These are phyloP conservation scores for Neoitamus cyanurus DNA, from an alignment of 2,888 invertebrate genomes.

Conservation along the genomic window DNA sequence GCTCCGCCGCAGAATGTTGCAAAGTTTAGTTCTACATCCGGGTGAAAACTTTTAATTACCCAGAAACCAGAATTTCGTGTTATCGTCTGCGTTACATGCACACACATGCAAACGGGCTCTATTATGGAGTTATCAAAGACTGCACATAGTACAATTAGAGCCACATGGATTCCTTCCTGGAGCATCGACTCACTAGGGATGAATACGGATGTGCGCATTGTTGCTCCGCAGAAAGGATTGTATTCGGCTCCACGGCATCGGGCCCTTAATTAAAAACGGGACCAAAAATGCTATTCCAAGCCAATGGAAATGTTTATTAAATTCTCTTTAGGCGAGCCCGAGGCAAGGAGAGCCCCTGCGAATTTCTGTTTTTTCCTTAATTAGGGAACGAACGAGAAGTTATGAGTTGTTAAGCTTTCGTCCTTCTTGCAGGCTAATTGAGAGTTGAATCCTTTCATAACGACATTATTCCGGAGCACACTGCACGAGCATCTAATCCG, in stretches of 20 bases:
- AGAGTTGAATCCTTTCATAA: background rate
- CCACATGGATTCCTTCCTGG: slow-evolving; percentile 20
- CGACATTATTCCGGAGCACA: background rate
- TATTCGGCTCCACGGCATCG: background rate
- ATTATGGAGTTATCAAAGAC: slow-evolving; percentile 18
- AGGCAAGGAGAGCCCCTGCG: background rate
- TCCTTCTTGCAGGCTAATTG: slow-evolving; percentile 1
- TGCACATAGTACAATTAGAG: slow-evolving; percentile 4
- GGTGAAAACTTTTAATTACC: slow-evolving; percentile 24
- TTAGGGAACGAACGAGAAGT: slow-evolving; percentile 20
- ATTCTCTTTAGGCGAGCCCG: background rate
- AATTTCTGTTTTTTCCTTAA: background rate
- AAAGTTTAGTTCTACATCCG: slow-evolving; percentile 15
- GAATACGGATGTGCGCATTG: background rate
- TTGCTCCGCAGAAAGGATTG: background rate
- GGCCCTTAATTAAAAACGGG: slow-evolving; percentile 15
- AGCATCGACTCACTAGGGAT: background rate
- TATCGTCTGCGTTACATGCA: background rate
- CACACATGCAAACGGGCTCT: background rate
- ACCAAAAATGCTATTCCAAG: slow-evolving; percentile 17
- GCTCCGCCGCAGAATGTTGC: background rate
- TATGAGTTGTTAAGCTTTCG: slow-evolving; percentile 1
- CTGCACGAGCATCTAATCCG: slow-evolving; percentile 8
- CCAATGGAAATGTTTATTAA: slow-evolving; percentile 11
- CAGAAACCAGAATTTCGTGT: slow-evolving; percentile 4